Evolutionary conservation across 2,888 invertebrate species (phyloP).

Genomic region (Liodrosophila aerea): DNA sequence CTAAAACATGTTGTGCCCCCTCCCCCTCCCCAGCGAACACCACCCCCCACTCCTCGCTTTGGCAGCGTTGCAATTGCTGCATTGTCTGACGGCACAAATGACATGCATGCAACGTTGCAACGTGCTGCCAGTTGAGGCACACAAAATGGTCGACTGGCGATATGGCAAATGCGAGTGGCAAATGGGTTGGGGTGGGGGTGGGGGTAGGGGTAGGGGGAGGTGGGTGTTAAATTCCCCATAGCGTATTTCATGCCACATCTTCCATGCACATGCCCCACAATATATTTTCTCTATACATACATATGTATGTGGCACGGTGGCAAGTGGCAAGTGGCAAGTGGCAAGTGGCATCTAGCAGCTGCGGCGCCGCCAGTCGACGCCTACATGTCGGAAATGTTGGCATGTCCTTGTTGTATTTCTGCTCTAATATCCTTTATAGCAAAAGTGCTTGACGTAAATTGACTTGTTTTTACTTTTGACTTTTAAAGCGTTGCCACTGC

Average conservation of each 20-base stretch:
- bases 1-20: neutral
- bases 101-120: constrained; percentile 72
- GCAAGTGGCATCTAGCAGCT: constrained; percentile 42
- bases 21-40: neutral
- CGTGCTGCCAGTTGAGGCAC: constrained; percentile 33
- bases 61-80: constrained; percentile 45
- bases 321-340: constrained; percentile 2
- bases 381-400: constrained; percentile 78
- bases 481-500: constrained; percentile 64
- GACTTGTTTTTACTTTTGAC: constrained; percentile 79
- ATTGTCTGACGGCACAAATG: constrained; percentile 69
- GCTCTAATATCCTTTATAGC: constrained; percentile 79
- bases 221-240: neutral
- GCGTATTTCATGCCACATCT: neutral
- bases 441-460: constrained; percentile 78
- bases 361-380: constrained; percentile 76
- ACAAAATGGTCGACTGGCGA: constrained; percentile 69
- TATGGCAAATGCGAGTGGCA: constrained; percentile 41
- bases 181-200: too few species aligned
- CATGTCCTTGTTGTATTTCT: constrained; percentile 78
- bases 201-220: too few species aligned
- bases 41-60: neutral
- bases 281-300: too few species aligned
- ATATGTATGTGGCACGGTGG: neutral
- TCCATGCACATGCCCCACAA: too few species aligned